Evolutionary conservation across 1,140 invertebrate species (phyloP).

Genomic region (Heliconius congener): DNA sequence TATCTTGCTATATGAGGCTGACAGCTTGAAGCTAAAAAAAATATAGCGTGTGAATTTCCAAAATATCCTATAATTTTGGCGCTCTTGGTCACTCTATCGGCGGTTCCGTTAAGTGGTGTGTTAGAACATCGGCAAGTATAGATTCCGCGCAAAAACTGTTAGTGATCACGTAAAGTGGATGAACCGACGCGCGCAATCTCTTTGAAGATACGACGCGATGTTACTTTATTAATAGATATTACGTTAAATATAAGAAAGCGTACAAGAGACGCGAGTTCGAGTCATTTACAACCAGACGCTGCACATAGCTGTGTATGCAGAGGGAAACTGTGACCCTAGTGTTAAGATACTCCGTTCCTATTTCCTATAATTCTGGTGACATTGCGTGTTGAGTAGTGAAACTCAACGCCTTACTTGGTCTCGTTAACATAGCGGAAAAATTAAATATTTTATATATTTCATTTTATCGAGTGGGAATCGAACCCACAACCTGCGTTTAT

Average conservation of each 20-base stretch:
- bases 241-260: no score
- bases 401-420: background rate
- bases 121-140: slow-evolving; percentile 19
- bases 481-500: no score
- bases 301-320: background rate
- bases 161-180: slow-evolving; percentile 14
- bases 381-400: background rate
- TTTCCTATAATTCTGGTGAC: no score
- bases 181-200: background rate
- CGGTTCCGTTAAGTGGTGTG: slow-evolving; percentile 25
- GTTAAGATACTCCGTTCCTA: background rate
- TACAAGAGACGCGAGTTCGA: no score
- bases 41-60: background rate
- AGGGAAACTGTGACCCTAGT: background rate
- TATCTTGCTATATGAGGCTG: no score
- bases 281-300: no score
- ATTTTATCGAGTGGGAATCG: no score
- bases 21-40: no score
- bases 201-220: background rate
- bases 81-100: background rate
- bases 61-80: background rate
- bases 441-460: no score
- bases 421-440: no score
- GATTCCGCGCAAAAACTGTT: slow-evolving; percentile 30
- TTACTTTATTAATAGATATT: background rate